Evolutionary conservation across 2,888 invertebrate species (phyloP), one percentile per base, ranked within the genome.

Genomic region (Gymnosoma rotundatum): DNA sequence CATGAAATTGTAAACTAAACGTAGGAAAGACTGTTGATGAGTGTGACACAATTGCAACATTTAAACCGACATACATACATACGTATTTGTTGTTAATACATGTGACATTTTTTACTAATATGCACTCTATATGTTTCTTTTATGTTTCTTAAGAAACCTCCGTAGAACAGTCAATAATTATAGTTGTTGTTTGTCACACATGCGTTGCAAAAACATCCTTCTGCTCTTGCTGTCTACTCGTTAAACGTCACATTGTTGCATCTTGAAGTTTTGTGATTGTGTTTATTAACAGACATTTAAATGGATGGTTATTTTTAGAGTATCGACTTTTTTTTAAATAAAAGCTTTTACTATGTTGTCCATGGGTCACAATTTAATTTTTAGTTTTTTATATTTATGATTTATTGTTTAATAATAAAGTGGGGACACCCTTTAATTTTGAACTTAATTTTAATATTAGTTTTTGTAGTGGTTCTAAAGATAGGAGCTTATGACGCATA

Each of bases 1-100:
- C 92, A 89, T 92, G 87, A 92, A 92, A 92, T 91, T 90, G 90
- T 91, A 88, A 90, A 88, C 90, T 89, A 88, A 89, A 89, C n/a
- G 58, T 70, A 54, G 21, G 89, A 88, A 89, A 89, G 89, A 88
- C 45, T 52, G 42, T 76, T 54, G 63, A 81, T 75, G 75, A 70
- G 81, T 75, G 88, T 90, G 88, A 88, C 88, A 90, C 87, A 87
- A 86, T 83, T 83, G 75, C 75, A 75, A 86, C 86, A 66, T 64
- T 64, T 25, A 48, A 25, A 66, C 14, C 10, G 9, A 12, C 12
- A 42, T 12, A 42, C 38, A 61, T 16, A 60, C 9, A n/a, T n/a
- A 25, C 14, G 32, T 36, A 56, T 54, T 45, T 18, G 9, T 25
- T 38, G 14, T 42, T 38, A 36, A 50, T 25, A 45, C 25, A 63